These are phyloP conservation scores for Mionectes macconnelli DNA, from an alignment of 2,113 vertebrate species.

Conservation along the genomic window DNA sequence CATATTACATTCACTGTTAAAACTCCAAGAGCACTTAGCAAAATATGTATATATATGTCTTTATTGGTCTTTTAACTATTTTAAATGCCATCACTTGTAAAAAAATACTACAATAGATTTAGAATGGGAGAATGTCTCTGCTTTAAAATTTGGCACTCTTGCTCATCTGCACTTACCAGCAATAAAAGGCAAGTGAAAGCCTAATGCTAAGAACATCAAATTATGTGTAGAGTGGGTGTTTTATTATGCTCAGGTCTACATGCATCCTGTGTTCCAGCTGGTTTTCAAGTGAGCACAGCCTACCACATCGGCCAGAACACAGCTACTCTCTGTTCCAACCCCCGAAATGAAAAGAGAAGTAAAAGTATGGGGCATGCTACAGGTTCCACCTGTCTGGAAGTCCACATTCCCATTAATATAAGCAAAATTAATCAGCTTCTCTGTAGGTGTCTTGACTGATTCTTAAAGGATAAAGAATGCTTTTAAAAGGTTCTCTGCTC, in stretches of 20 bases:
- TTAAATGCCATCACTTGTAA: neutral
- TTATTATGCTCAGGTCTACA: neutral
- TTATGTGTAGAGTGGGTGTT: neutral
- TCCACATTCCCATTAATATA: neutral
- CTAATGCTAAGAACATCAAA: neutral
- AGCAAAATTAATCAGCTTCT: neutral
- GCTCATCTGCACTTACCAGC: neutral
- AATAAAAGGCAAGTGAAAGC: neutral
- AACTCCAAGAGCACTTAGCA: neutral
- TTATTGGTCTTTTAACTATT: neutral
- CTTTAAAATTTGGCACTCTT: neutral
- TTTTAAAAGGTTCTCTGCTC: neutral
- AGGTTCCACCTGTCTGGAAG: neutral
- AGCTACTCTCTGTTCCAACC: neutral
- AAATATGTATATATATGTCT: neutral
- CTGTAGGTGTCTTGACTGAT: neutral
- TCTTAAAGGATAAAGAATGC: neutral
- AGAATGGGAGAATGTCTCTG: neutral
- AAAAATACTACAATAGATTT: neutral
- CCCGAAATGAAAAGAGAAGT: neutral
- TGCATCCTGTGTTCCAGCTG: neutral
- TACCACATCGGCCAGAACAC: neutral
- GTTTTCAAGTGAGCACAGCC: neutral
- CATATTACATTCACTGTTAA: neutral
- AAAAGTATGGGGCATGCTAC: neutral